Conservation (phyloP, 2,888 invertebrate genomes). For the Aromia moschata region DNA sequence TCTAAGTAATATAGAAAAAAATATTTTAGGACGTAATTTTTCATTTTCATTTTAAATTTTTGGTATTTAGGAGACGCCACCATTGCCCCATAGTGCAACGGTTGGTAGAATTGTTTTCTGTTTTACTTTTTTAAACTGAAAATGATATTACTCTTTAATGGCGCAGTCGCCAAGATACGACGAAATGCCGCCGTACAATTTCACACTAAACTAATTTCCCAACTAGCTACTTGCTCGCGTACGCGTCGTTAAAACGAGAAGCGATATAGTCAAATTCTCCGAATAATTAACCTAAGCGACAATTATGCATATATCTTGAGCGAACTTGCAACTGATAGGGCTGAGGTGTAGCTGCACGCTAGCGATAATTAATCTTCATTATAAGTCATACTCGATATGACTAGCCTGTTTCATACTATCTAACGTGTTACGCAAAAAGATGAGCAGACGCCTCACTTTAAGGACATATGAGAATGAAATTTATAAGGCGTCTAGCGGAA, state of each 20-base stretch:
- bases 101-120: too few species aligned
- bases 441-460: not conserved
- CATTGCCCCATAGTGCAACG: too few species aligned
- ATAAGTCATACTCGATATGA: not conserved
- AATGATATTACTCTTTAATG: too few species aligned
- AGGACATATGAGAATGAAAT: not conserved
- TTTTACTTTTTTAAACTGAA: too few species aligned
- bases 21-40: too few species aligned
- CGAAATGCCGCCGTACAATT: not conserved
- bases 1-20: too few species aligned
- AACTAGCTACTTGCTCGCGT: not conserved
- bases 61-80: too few species aligned
- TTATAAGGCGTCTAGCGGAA: too few species aligned
- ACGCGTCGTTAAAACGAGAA: constrained; percentile 1
- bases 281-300: constrained; percentile 35
- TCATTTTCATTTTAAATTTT: too few species aligned
- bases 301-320: constrained; percentile 31
- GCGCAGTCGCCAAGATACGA: too few species aligned
- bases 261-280: constrained; percentile 30
- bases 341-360: constrained; percentile 13
- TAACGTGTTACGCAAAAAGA: not conserved
- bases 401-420: not conserved
- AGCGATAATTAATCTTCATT: constrained; percentile 12
- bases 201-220: not conserved
- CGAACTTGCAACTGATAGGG: constrained; percentile 4